Evolutionary conservation across 1,140 invertebrate species (phyloP), one percentile per base, ranked within the genome.

Genomic region (Delia radicum): DNA sequence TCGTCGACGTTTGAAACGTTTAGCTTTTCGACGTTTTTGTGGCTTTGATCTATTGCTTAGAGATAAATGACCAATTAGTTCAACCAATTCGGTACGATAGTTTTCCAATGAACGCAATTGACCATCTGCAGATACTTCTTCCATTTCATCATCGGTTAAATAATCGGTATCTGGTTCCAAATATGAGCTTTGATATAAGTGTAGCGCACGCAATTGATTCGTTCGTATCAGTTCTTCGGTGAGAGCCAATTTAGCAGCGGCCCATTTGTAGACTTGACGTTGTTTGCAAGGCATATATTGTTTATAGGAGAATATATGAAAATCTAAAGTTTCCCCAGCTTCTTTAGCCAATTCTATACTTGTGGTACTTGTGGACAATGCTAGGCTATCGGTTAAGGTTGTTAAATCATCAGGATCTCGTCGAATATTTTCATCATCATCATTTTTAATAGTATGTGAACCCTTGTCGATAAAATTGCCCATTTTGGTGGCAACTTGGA

Each of bases 221-320:
- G 31, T 42, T 76, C 81, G 82, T 1, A 84, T 76, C 46, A 84
- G 74, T 73, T 84, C 78, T 72, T 84, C 82, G 28, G 82, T 84
- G 8, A 84, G 78, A 12, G 80, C 15, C 3, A 84, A 42, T 74
- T 84, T 84, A 5, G 82, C 77, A 3, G 77, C 79, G 63, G 80
- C 81, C 81, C 81, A 83, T 62, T 81, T 84, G n/a, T 82, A 74
- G 18, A 80, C 2, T 6, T 83, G 81, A 10, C 81, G 75, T 2
- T 80, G 62, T 67, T 83, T 84, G 5, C 26, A 67, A 0, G 74
- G 55, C 3, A 84, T 74, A 74, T 84, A 80, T 74, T 83, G 81
- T 7, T 80, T 77, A 74, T 83, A 84, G 3, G 72, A 75, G 31
- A 80, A 84, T 27, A 84, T 15, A 8, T 83, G 79, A 2, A 80